Base-by-base conservation (phyloP, 2,797 vertebrate genomes). In the Mus caroli region DNA sequence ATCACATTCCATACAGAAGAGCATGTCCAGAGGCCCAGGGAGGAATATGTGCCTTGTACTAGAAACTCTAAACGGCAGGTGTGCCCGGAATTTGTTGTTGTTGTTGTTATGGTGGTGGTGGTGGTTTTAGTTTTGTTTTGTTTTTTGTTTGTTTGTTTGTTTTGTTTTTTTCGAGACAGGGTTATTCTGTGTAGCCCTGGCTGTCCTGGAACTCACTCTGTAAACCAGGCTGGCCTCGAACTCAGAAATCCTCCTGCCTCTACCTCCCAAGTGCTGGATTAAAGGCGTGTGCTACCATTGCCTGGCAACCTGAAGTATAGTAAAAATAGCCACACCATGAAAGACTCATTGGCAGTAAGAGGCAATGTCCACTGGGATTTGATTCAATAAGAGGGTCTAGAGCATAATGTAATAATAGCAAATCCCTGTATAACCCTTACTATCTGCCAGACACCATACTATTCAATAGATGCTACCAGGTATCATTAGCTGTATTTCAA, bases 401-500 rank as follows among this genome's bases (percentile, higher is more conserved):
- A 90, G n/a, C 24, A 90, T 19, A 71, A 7, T 26, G 12, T 58
- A 92, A 50, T 82, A 67, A 76, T 31, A 88, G 14, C 40, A 20
- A 5, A 77, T 94, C 76, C 8, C 82, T 40, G 37, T 22, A 76
- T 62, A 80, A 24, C 7, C 11, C 15, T 15, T 73, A 2, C 28
- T 79, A 3, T 52, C 31, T 83, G 28, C 73, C n/a, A 89, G 17
- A 79, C 19, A 76, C 5, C 1, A 3, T 75, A 31, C 76, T 93
- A 52, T 4, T 24, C 28, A 56, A 1, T 37, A 28, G 22, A 17
- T 58, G 58, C 34, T 85, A 3, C 64, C 37, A 28, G 11, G 6
- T 84, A 15, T 94, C 50, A 43, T 94, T 76, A 54, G 19, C 28
- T 94, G 0, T 60, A 92, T 24, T 80, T 46, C 83, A 88, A 77